Conservation (phyloP, 2,888 invertebrate species). For the Pammene fasciana region DNA sequence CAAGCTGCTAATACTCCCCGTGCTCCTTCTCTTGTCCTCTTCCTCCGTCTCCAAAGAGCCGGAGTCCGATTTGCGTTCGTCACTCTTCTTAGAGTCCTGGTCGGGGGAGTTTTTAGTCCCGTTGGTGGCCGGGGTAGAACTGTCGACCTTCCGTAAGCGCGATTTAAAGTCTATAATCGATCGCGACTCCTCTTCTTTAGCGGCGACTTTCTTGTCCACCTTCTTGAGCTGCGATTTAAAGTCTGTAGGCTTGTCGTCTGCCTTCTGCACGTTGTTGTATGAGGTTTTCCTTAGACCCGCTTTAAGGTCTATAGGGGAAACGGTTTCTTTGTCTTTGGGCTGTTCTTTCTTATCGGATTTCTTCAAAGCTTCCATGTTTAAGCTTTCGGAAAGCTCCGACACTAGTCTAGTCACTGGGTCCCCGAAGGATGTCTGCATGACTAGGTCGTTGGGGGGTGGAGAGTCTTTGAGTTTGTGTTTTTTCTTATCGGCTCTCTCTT, state of each 20-base stretch:
- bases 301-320: constrained; percentile 77
- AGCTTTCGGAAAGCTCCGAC: constrained; percentile 92
- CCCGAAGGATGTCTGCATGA: constrained; percentile 69
- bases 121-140: constrained; percentile 64
- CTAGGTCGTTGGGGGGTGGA: constrained; percentile 64
- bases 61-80: constrained; percentile 68
- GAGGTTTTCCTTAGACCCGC: constrained; percentile 77
- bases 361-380: constrained; percentile 85
- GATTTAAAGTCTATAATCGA: constrained; percentile 93
- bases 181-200: constrained; percentile 68
- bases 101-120: constrained; percentile 70
- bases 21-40: constrained; percentile 94
- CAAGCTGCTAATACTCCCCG: constrained; percentile 95
- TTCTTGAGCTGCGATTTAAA: constrained; percentile 89
- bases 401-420: constrained; percentile 92
- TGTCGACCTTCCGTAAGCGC: constrained; percentile 91
- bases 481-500: constrained; percentile 88
- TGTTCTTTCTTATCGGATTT: constrained; percentile 58
- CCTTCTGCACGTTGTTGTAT: constrained; percentile 55
- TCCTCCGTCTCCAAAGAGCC: constrained; percentile 80
- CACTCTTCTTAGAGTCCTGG: constrained; percentile 55
- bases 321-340: constrained; percentile 58
- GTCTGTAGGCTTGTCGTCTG: constrained; percentile 73
- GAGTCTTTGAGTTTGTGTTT: constrained; percentile 82
- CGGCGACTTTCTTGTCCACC: constrained; percentile 84